Conservation (phyloP, 2,888 invertebrate genomes). For the Drosophila affinis region DNA sequence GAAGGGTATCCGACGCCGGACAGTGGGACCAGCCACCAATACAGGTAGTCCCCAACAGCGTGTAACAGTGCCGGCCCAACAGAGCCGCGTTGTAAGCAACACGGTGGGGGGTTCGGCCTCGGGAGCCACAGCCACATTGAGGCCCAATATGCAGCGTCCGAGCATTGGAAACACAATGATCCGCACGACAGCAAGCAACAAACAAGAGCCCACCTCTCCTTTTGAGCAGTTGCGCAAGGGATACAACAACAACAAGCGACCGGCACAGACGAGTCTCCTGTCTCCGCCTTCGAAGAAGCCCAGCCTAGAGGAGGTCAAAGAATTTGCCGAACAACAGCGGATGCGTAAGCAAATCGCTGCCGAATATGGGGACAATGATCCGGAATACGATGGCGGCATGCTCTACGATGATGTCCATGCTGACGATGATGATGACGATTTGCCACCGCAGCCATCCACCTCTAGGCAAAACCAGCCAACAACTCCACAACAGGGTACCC, state of each 20-base stretch:
- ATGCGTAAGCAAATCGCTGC: conserved; percentile 84
- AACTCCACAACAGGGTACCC: conserved; percentile 56
- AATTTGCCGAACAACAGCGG: conserved; percentile 85
- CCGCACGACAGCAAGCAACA: conserved; percentile 40
- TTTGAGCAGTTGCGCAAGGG: conserved; percentile 85
- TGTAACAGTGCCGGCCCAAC: conserved; percentile 42
- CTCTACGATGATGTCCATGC: conserved; percentile 83
- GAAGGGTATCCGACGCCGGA: conserved; percentile 70
- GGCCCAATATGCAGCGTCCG: conserved; percentile 41
- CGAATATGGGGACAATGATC: conserved; percentile 84
- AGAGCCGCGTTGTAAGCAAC: conserved; percentile 30
- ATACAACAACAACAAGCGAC: conserved; percentile 83
- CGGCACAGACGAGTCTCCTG: conserved; percentile 79
- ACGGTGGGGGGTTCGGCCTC: conserved; percentile 1
- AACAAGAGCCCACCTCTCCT: conserved; percentile 83
- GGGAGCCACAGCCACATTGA: conserved; percentile 12
- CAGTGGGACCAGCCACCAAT: conserved; percentile 51
- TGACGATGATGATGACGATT: conserved; percentile 82
- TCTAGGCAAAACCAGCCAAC: conserved; percentile 69
- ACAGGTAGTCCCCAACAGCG: conserved; percentile 44
- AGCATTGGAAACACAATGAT: conserved; percentile 37
- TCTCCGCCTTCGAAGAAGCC: conserved; percentile 85
- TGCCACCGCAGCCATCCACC: conserved; percentile 71
- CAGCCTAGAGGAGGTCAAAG: conserved; percentile 85
- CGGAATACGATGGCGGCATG: conserved; percentile 83